Conservation (phyloP, 30 jellyfish, hydroid and myxozoan genomes). For the Aurelia coerulea region DNA sequence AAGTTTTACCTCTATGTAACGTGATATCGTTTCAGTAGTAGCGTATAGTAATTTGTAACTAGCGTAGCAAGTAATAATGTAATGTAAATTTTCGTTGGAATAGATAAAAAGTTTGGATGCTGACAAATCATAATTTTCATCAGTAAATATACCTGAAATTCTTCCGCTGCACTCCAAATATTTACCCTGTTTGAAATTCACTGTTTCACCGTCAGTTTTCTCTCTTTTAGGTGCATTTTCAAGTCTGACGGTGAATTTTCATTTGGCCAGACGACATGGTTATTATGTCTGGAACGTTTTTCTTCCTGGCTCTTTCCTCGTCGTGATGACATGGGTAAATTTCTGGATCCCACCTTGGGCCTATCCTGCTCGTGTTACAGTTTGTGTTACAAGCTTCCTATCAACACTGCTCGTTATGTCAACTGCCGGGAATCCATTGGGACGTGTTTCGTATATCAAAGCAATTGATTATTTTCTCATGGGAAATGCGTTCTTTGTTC, state of each 20-base stretch:
- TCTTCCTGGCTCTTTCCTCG: conserved; percentile 57
- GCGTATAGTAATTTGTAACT: too few species aligned
- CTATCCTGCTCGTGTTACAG: conserved; percentile 65
- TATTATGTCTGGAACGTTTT: conserved; percentile 45
- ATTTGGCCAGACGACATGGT: conserved; percentile 26
- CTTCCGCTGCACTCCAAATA: too few species aligned
- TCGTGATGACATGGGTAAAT: conserved; percentile 50
- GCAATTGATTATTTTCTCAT: conserved; percentile 48
- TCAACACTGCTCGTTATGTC: conserved; percentile 49
- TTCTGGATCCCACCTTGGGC: conserved; percentile 64
- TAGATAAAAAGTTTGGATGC: too few species aligned
- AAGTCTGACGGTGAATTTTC: conserved; percentile 34
- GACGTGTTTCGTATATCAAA: conserved; percentile 43
- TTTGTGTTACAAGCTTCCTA: conserved; percentile 48
- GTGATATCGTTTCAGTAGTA: too few species aligned
- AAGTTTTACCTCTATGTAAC: too few species aligned
- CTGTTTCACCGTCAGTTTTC: background rate
- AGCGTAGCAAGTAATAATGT: too few species aligned
- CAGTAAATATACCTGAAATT: too few species aligned
- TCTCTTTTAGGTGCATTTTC: conserved; percentile 48
- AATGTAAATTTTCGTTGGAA: too few species aligned
- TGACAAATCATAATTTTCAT: too few species aligned
- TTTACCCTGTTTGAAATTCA: too few species aligned
- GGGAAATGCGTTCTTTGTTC: conserved; percentile 36
- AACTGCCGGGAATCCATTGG: conserved; percentile 35